Percentiles rank a stretch among this genome's conserved stretches.
Conservation (phyloP, 1,140 invertebrate species). For the Eubasilissa regina region DNA sequence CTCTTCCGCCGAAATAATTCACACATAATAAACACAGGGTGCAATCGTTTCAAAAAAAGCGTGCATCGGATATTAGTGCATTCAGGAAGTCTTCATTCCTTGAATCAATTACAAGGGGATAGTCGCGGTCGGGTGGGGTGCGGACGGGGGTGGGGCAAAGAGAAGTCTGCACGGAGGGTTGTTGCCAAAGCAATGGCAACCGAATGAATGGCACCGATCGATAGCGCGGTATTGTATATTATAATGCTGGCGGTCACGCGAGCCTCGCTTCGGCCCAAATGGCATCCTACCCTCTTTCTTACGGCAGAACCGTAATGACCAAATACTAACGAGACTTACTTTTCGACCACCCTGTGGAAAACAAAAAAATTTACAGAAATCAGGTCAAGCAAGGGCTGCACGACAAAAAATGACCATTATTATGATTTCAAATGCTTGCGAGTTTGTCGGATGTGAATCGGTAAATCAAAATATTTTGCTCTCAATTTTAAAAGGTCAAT, state of each 20-base stretch:
- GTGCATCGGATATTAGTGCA: not conserved
- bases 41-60: too few species aligned
- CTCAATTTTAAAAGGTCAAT: too few species aligned
- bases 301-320: conserved; percentile 7
- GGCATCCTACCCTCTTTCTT: conserved; percentile 40
- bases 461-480: too few species aligned
- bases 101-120: conserved; percentile 15
- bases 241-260: conserved; percentile 59
- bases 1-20: too few species aligned
- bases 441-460: too few species aligned
- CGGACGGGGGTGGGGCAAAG: not conserved
- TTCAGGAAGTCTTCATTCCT: conserved; percentile 17
- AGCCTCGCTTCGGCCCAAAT: conserved; percentile 45
- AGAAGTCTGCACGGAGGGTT: conserved; percentile 39
- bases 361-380: not conserved
- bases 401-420: not conserved
- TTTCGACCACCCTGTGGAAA: not conserved
- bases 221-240: conserved; percentile 59
- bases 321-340: conserved; percentile 11
- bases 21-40: too few species aligned
- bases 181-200: conserved; percentile 54
- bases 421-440: not conserved
- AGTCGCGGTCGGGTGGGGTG: not conserved
- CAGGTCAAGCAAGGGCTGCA: conserved; percentile 3
- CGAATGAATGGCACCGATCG: conserved; percentile 60